Evolutionary conservation across 2,888 invertebrate genomes (phyloP), one percentile per base, ranked within the genome.

Genomic region (Drosophila peninsularis): DNA sequence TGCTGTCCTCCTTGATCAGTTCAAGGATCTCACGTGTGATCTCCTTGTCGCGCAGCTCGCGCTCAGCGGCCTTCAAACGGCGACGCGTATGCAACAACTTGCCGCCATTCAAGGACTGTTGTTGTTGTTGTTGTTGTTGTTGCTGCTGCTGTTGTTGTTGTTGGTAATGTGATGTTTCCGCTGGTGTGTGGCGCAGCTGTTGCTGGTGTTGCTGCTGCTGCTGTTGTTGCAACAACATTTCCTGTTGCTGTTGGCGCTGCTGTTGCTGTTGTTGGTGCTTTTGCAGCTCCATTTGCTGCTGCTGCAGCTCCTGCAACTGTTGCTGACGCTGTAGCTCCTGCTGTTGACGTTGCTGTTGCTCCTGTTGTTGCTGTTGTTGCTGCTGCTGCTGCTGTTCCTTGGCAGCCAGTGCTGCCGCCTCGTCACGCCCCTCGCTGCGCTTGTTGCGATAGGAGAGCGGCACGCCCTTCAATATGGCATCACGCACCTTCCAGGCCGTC

Each of bases 401-500:
- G 72, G 37, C 88, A 63, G 14, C 77, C 30, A 1, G 54, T 11
- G 49, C 75, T 36, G 41, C 44, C 44, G 47, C 44, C 34, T 82
- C 83, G 9, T 72, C 78, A 13, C 82, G 74, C 13, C 50, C 82
- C n/a, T 88, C 83, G 13, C 78, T 50, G 0, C 91, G 90, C 70
- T 90, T 91, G 64, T 88, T 92, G 47, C 91, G 92, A 88, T 92
- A 92, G n/a, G 92, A 91, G 7, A 92, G 78, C 24, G 92, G 92
- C 45, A 92, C 84, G 24, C 92, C 92, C 80, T 92, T 92, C 11
- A 92, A 78, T 65, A 92, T 92, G 71, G 92, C 92, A 80, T 92
- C 92, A 19, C 92, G 89, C 58, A 92, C 80, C 76, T 92, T 92
- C 92, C 92, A 92, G 41, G 92, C 92, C 27, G 92, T 92, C 92